Evolutionary conservation across 2,888 invertebrate species (phyloP), one percentile per base, ranked within the genome.

Genomic region (Machimus rusticus): DNA sequence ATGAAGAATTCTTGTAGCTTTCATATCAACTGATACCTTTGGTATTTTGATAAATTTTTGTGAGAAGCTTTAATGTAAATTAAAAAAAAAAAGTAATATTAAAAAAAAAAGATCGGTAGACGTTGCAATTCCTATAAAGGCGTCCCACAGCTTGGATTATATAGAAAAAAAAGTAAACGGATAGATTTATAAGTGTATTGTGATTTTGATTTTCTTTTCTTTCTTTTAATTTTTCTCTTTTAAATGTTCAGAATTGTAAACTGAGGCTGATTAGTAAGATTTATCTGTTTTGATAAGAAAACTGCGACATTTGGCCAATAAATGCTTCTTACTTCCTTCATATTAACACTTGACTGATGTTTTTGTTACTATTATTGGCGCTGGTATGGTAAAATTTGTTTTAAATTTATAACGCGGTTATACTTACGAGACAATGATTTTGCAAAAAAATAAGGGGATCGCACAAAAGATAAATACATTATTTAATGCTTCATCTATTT

Each of bases 1-100:
- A 66, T 66, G 66, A 66, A 28, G 23, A 23, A 28, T 66, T 66
- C 23, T 81, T 81, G 51, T 81, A 31, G 78, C 78, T 23, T 37
- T 82, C 55, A 82, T 82, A 82, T 82, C 66, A 82, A 28, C 66
- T 66, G 23, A 51, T 51, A 51, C 51, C 51, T 51, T 51, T 51
- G 51, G 51, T 51, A 51, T 51, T 81, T 81, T 28, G 46, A 79
- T n/a, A 81, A 82, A 79, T 34, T 57, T 66, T 66, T 66, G 51
- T 66, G 66, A 66, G 39, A 82, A 82, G 82, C 82, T 82, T 82
- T 82, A 82, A 82, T 82, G 57, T 82, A 82, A 79, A 79, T 51
- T 79, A 23, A 39, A 51, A 14, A 79, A 31, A 79, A 28, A 74
- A 76, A 37, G n/a, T n/a, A n/a, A n/a, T n/a, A n/a, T n/a, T n/a